A percentile compares a stretch with the other conserved stretches of the same genome.
These are phyloP conservation scores for Stegostoma tigrinum DNA, from an alignment of 2,113 vertebrate species.

Conservation along the genomic window DNA sequence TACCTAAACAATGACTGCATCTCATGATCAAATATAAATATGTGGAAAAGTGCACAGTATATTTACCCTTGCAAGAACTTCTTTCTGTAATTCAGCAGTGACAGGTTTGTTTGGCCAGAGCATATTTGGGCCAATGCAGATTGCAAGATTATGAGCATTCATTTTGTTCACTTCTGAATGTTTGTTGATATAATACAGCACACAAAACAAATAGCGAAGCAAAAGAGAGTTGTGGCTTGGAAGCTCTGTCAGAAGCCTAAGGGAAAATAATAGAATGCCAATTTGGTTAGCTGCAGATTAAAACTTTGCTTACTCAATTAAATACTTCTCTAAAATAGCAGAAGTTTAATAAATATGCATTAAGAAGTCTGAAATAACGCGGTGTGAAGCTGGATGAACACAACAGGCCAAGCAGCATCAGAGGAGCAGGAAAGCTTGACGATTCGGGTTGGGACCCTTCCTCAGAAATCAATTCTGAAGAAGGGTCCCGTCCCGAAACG, in stretches of 20 bases:
- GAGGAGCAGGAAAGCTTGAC: no score
- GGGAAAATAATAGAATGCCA: conserved; percentile 8
- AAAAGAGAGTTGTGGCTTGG: conserved; percentile 65
- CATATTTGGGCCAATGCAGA: conserved; percentile 81
- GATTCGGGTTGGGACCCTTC: no score
- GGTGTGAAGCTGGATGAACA: no score
- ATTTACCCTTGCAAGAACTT: conserved; percentile 62
- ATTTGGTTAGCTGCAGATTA: background rate
- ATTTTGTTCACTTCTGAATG: conserved; percentile 69
- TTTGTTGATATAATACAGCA: conserved; percentile 65
- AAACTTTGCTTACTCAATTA: conserved; percentile 1
- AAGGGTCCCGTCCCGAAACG: no score
- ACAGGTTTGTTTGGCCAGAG: conserved; percentile 57
- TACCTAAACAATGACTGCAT: no score
- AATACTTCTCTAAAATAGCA: conserved; percentile 43
- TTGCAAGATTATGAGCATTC: conserved; percentile 78
- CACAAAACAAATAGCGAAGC: conserved; percentile 60
- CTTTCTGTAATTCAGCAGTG: conserved; percentile 59
- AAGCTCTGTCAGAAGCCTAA: conserved; percentile 68
- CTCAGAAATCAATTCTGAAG: no score
- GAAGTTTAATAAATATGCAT: conserved; percentile 42
- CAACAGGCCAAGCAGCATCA: no score
- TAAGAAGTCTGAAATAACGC: no score
- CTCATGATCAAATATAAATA: no score
- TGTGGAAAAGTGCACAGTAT: background rate